A percentile compares a stretch with the other conserved stretches of the same genome.
phyloP scores from a whole-genome alignment of 2,888 invertebrate species.

The Phyllotreta cruciferae region DNA sequence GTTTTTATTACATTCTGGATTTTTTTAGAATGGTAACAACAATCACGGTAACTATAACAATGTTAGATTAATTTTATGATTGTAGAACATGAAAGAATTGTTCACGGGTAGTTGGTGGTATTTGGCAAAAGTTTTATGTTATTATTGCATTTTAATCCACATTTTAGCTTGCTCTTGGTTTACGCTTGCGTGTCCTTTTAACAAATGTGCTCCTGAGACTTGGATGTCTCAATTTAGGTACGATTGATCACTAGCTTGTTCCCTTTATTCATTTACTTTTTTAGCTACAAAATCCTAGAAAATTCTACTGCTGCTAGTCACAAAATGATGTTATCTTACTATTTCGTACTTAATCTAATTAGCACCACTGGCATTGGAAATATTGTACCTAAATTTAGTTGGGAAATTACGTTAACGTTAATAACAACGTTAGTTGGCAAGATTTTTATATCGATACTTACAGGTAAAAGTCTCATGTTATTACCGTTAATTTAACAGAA shows the following conservation, averaged over 20 bases:
- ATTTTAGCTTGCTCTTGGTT: conserved; percentile 42
- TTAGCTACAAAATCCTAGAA: conserved; percentile 10
- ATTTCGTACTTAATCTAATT: conserved; percentile 63
- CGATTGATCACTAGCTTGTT: conserved; percentile 1
- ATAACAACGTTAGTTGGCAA: conserved; percentile 59
- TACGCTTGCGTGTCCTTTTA: conserved; percentile 44
- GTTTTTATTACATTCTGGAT: conserved; percentile 31
- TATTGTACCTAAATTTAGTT: conserved; percentile 61
- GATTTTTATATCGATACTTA: conserved; percentile 27
- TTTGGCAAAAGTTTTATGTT: conserved; percentile 18
- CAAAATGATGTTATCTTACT: conserved; percentile 50
- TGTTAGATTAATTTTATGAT: conserved; percentile 1
- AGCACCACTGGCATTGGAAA: conserved; percentile 65
- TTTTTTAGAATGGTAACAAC: conserved; percentile 34
- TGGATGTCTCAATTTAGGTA: conserved; percentile 37
- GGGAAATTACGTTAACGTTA: conserved; percentile 63
- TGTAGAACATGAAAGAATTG: conserved; percentile 28
- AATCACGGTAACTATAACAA: not conserved
- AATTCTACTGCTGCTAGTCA: conserved; percentile 17
- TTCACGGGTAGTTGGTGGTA: conserved; percentile 18
- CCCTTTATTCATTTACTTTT: conserved; percentile 10
- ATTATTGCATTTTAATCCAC: conserved; percentile 38
- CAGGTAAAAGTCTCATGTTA: conserved; percentile 26
- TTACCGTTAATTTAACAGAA: not conserved
- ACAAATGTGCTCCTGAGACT: conserved; percentile 34